These are phyloP conservation scores for Philereme transversata DNA, from an alignment of 2,888 invertebrate species.

Conservation along the genomic window DNA sequence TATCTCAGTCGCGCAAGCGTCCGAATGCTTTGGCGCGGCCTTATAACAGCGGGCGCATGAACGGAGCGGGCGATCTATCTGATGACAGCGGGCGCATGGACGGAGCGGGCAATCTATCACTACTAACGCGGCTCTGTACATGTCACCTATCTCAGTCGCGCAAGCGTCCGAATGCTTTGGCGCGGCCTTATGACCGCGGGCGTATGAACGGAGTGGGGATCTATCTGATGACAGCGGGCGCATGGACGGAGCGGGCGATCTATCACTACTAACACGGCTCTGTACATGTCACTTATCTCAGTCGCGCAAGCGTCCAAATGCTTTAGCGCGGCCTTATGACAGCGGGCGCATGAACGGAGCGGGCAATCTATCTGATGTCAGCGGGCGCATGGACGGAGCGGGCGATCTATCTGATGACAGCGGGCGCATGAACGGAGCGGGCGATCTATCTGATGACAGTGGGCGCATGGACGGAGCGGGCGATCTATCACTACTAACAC, in stretches of 20 bases:
- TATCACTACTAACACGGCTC: conserved; percentile 40
- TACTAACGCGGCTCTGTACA: conserved; percentile 32
- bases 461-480: conserved; percentile 54
- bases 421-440: conserved; percentile 14
- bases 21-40: no score
- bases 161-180: no score
- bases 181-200: conserved; percentile 25
- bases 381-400: conserved; percentile 27
- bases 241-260: not conserved
- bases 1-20: no score
- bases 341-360: conserved; percentile 26
- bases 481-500: no score
- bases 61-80: conserved; percentile 69
- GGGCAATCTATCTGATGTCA: conserved; percentile 1
- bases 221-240: conserved; percentile 1
- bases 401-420: conserved; percentile 4
- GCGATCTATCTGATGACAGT: conserved; percentile 54
- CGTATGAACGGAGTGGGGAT: conserved; percentile 5
- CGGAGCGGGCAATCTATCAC: conserved; percentile 44
- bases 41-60: conserved; percentile 54
- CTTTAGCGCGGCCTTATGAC: conserved; percentile 9
- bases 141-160: no score
- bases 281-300: no score
- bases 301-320: no score
- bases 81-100: conserved; percentile 30